A percentile compares a stretch with the other conserved stretches of the same genome.
phyloP scores from a whole-genome alignment of 2,888 invertebrate species.

The Boloria euphrosyne region DNA sequence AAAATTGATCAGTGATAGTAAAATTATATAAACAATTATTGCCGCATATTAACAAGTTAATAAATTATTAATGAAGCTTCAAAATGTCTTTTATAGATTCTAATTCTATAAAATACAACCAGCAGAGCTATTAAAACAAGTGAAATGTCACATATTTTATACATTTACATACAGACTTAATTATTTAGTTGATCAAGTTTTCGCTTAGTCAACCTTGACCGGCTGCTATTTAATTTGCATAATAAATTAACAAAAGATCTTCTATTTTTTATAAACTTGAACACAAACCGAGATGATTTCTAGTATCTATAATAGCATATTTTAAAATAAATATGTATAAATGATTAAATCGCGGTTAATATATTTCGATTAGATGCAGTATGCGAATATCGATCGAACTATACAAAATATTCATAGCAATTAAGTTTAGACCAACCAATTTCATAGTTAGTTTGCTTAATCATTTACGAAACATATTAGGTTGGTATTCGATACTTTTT shows the following conservation, averaged over 20 bases:
- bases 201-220: slow-evolving; percentile 39
- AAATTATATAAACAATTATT: too few species aligned
- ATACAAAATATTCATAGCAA: slow-evolving; percentile 12
- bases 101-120: neutral
- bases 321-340: neutral
- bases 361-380: neutral
- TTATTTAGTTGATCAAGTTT: slow-evolving; percentile 25
- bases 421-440: slow-evolving; percentile 16
- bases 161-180: slow-evolving; percentile 3
- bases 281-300: slow-evolving; percentile 3
- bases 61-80: too few species aligned
- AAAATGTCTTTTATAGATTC: neutral
- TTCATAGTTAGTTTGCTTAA: slow-evolving; percentile 23
- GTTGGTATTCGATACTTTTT: slow-evolving; percentile 25
- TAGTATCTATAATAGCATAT: neutral
- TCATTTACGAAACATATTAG: slow-evolving; percentile 31
- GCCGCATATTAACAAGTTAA: neutral
- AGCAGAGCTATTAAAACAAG: neutral
- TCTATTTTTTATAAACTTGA: slow-evolving; percentile 23
- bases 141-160: neutral
- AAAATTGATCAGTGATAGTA: too few species aligned
- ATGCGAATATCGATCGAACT: neutral
- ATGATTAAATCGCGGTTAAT: neutral
- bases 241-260: slow-evolving; percentile 29
- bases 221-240: slow-evolving; percentile 26